Percentiles rank a stretch among this genome's conserved stretches.
phyloP scores from a whole-genome alignment of 1,140 invertebrate genomes.

The Pseudomyrmex dendroicus region DNA sequence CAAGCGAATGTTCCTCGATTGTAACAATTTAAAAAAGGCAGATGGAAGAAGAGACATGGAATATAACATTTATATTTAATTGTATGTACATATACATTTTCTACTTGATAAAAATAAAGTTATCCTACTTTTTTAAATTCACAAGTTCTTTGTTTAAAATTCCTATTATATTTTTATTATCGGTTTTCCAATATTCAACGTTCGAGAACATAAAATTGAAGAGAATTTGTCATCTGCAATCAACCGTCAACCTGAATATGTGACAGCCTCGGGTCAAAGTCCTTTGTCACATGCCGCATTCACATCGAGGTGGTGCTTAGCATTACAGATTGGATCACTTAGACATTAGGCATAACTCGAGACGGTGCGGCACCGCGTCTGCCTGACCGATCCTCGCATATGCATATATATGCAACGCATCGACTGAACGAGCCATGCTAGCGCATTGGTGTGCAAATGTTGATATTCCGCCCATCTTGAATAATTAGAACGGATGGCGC shows the following conservation, averaged over 20 bases:
- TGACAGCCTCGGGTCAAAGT: slow-evolving; percentile 30
- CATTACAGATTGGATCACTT: slow-evolving; percentile 53
- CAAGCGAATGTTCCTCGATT: slow-evolving; percentile 11
- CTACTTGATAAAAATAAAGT: not conserved
- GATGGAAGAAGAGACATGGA: too few species aligned
- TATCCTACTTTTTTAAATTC: not conserved
- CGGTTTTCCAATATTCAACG: not conserved
- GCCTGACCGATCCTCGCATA: slow-evolving; percentile 31
- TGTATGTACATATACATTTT: not conserved
- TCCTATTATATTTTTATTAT: not conserved
- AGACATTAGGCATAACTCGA: slow-evolving; percentile 57
- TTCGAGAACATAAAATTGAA: not conserved
- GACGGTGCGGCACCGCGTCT: slow-evolving; percentile 19
- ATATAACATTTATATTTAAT: not conserved
- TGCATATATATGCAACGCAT: slow-evolving; percentile 42
- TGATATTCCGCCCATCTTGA: slow-evolving; percentile 63
- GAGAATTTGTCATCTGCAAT: slow-evolving; percentile 15
- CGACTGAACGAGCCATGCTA: slow-evolving; percentile 35
- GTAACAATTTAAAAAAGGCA: not conserved
- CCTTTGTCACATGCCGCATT: slow-evolving; percentile 53
- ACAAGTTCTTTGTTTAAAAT: not conserved
- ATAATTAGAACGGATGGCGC: slow-evolving; percentile 69
- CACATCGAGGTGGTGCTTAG: slow-evolving; percentile 26
- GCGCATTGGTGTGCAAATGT: slow-evolving; percentile 44
- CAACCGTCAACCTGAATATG: slow-evolving; percentile 21